Evolutionary conservation across 2,888 invertebrate species (phyloP), one percentile per base, ranked within the genome.

Genomic region (Steromphala cineraria): DNA sequence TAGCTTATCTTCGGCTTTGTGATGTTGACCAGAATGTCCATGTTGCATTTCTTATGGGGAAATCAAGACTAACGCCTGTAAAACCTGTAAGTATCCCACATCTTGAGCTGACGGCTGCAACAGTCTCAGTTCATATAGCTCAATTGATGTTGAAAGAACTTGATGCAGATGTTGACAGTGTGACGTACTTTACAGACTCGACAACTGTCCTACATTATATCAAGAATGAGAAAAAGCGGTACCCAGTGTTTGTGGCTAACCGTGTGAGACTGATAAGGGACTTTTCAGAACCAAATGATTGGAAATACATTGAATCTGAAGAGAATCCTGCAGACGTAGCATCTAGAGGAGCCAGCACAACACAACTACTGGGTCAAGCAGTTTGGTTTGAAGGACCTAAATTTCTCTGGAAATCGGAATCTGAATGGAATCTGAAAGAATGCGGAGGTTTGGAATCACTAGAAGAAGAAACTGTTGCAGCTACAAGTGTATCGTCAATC

Each of bases 281-380:
- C 19, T 53, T 36, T 24, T 55, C 82, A 36, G 53, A 24, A 2
- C 53, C 77, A 15, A n/a, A 36, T 31, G 78, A 83, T 19, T 86
- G 85, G 86, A 74, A 81, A 31, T 67, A 85, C 40, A 62, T 85
- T 24, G 21, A 46, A 10, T 80, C 84, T 7, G 24, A 74, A 24
- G 55, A 40, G 2, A 86, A 86, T 40, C 83, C 82, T 19, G 86
- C 84, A 53, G 86, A 85, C 52, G 13, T 75, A 31, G 84, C 83
- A 13, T 85, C 84, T 2, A 52, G 85, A 74, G 85, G 84, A 4
- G 36, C 76, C 17, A 77, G 24, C 24, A 46, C 81, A 21, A 36
- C 67, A 56, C 74, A 82, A 31, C 21, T 82, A 24, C n/a, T 75
- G 19, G 21, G n/a, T 2, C 28, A 46, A 15, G 19, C 53, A 19